Conservation (phyloP, 2,888 invertebrate species). For the Blastobasis adustella region DNA sequence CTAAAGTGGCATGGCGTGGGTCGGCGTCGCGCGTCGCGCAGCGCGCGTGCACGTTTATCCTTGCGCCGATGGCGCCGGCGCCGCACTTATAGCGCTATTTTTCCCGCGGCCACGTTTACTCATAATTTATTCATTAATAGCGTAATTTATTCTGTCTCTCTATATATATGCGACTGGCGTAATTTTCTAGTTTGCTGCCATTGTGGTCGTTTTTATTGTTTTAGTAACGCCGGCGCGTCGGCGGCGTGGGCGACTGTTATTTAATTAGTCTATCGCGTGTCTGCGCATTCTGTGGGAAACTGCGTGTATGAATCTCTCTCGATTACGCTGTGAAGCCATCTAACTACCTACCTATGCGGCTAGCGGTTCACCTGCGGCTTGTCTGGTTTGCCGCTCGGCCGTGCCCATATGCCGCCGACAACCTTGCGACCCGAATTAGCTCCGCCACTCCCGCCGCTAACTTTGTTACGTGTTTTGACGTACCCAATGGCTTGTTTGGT, state of each 20-base stretch:
- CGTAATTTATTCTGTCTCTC: conserved; percentile 58
- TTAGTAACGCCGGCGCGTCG: conserved; percentile 20
- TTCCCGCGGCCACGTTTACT: conserved; percentile 54
- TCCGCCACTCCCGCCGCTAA: conserved; percentile 5
- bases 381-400: conserved; percentile 13
- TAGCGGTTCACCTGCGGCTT: conserved; percentile 14
- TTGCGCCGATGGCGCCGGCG: conserved; percentile 66
- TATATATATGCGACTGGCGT: conserved; percentile 32
- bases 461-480: neutral
- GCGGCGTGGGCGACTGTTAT: conserved; percentile 31
- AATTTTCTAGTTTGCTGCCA: conserved; percentile 56
- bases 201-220: conserved; percentile 43
- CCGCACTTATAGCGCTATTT: conserved; percentile 65
- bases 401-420: conserved; percentile 25
- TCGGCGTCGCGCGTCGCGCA: conserved; percentile 30
- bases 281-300: conserved; percentile 36
- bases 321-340: conserved; percentile 18
- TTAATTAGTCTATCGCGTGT: conserved; percentile 47
- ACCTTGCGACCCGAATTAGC: conserved; percentile 38
- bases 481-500: neutral
- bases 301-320: conserved; percentile 22
- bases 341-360: conserved; percentile 6
- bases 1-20: conserved; percentile 21
- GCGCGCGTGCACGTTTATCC: conserved; percentile 55
- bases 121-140: conserved; percentile 69